A percentile compares a stretch with the other conserved stretches of the same genome.
Conservation (phyloP, 2,113 vertebrate species). For the Apteryx mantelli region DNA sequence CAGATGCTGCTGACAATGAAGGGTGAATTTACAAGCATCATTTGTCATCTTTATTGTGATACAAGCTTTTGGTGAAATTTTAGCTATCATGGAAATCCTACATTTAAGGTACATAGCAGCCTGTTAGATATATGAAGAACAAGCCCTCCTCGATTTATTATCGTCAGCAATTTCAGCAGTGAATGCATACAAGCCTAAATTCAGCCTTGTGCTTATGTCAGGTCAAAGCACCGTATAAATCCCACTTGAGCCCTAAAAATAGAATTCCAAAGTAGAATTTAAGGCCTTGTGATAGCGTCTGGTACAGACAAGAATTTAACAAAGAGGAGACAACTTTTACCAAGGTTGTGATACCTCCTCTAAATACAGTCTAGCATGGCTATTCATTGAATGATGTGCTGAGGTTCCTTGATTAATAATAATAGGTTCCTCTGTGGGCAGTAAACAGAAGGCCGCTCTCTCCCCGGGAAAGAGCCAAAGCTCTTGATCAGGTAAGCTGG, state of each 20-base stretch:
- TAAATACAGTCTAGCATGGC: background rate
- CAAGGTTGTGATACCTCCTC: background rate
- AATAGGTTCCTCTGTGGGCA: background rate
- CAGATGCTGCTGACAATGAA: background rate
- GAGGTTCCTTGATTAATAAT: background rate
- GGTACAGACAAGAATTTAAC: background rate
- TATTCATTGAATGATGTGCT: background rate
- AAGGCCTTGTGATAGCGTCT: background rate
- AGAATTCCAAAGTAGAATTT: conserved; percentile 27
- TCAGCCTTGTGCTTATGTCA: background rate
- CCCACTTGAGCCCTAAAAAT: conserved; percentile 40
- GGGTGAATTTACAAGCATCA: background rate
- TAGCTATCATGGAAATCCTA: background rate
- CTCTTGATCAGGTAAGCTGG: conserved; percentile 31
- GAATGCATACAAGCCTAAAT: conserved; percentile 12
- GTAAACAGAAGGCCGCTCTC: conserved; percentile 21
- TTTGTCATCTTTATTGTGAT: background rate
- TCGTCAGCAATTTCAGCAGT: background rate
- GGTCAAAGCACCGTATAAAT: conserved; percentile 27
- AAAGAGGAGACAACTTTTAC: background rate
- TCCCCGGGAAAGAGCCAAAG: conserved; percentile 15
- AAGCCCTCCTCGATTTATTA: conserved; percentile 18
- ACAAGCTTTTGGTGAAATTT: background rate
- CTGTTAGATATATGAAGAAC: background rate
- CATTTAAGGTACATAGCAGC: background rate